phyloP scores from a whole-genome alignment of 2,113 vertebrate genomes.

The Bufo gargarizans region DNA sequence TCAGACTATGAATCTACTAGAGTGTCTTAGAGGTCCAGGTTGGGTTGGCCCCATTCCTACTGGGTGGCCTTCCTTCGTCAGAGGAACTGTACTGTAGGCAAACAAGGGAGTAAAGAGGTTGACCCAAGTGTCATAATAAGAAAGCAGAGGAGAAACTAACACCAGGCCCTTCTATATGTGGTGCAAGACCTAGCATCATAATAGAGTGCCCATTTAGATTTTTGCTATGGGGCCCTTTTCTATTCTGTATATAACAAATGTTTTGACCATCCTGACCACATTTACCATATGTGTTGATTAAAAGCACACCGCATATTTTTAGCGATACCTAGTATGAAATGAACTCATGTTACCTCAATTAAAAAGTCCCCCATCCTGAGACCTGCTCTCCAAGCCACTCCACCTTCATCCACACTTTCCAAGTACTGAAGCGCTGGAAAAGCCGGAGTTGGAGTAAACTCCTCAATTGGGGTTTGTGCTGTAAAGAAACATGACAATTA shows the following conservation, averaged over 20 bases:
- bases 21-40: too few relatives aligned
- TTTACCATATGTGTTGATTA: not conserved
- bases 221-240: too few relatives aligned
- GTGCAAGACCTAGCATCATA: too few relatives aligned
- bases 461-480: constrained; percentile 93
- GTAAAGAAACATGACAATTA: constrained; percentile 58
- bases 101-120: too few relatives aligned
- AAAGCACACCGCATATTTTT: not conserved
- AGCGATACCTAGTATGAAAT: not conserved
- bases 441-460: constrained; percentile 90
- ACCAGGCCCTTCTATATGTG: too few relatives aligned
- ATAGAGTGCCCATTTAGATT: too few relatives aligned
- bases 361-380: constrained; percentile 93
- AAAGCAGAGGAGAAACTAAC: too few relatives aligned
- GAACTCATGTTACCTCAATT: constrained; percentile 78
- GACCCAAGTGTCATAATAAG: too few relatives aligned
- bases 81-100: too few relatives aligned
- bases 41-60: too few relatives aligned
- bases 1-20: too few relatives aligned
- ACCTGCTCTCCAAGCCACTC: constrained; percentile 89
- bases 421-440: constrained; percentile 92
- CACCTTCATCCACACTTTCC: constrained; percentile 91
- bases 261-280: not conserved
- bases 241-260: not conserved
- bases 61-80: too few relatives aligned